Evolutionary conservation across 2,797 vertebrate species (phyloP).

Genomic region (Natrix natrix): DNA sequence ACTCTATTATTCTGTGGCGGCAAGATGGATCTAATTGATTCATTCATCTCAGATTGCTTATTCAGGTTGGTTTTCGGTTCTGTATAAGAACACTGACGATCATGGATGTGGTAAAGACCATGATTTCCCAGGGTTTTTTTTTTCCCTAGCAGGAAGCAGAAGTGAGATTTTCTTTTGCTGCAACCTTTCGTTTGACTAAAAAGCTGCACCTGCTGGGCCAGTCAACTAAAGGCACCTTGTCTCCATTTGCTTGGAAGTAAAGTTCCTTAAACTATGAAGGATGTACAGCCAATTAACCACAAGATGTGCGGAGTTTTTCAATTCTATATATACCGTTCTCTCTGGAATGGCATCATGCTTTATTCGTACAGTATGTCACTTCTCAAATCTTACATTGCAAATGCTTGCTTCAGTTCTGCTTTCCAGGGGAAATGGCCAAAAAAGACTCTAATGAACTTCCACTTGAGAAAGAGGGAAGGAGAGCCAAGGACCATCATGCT

Average conservation of each 20-base stretch:
- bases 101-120: not conserved
- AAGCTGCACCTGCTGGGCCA: not conserved
- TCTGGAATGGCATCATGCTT: not conserved
- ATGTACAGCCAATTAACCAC: not conserved
- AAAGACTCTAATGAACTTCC: not conserved
- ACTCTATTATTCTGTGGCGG: too few species aligned
- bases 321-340: not conserved
- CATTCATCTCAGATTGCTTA: not conserved
- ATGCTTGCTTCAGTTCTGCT: not conserved
- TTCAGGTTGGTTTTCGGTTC: not conserved
- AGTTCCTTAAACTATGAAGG: not conserved
- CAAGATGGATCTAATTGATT: too few species aligned
- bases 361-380: not conserved
- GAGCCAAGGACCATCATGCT: not conserved
- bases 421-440: not conserved
- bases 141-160: not conserved
- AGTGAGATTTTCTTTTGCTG: not conserved
- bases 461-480: not conserved
- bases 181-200: not conserved
- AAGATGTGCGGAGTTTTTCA: not conserved
- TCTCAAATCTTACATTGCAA: not conserved
- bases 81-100: not conserved
- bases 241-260: not conserved
- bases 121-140: not conserved
- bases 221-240: too few species aligned